phyloP scores from a whole-genome alignment of 2,888 invertebrate species.

The Dendrolimus houi region DNA sequence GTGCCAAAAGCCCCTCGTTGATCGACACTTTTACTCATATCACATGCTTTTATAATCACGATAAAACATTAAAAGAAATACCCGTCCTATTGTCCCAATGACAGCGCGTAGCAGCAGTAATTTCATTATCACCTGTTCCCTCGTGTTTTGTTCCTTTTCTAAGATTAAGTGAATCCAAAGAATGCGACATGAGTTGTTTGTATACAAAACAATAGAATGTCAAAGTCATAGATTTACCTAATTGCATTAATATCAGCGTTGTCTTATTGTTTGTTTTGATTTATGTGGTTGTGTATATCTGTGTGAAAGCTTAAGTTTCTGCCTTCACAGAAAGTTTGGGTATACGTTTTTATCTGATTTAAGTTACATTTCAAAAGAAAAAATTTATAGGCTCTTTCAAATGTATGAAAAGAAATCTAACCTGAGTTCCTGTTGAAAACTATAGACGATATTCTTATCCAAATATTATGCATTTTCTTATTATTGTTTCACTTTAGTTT shows the following conservation, averaged over 20 bases:
- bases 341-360: too few species aligned
- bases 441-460: too few species aligned
- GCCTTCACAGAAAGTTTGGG: not conserved
- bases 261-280: not conserved
- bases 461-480: too few species aligned
- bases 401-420: too few species aligned
- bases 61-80: slow-evolving; percentile 35
- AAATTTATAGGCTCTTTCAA: too few species aligned
- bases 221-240: not conserved
- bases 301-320: not conserved
- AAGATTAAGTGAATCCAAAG: slow-evolving; percentile 12
- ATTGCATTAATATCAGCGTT: not conserved
- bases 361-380: too few species aligned
- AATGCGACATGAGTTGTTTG: not conserved
- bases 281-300: not conserved
- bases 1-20: slow-evolving; percentile 70
- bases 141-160: slow-evolving; percentile 27
- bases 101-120: slow-evolving; percentile 22
- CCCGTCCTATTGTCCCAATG: slow-evolving; percentile 8
- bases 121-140: slow-evolving; percentile 54
- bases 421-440: too few species aligned
- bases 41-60: slow-evolving; percentile 56
- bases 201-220: slow-evolving; percentile 1
- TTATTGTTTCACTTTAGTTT: too few species aligned
- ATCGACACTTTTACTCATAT: slow-evolving; percentile 59